A percentile compares a stretch with the other conserved stretches of the same genome.
Evolutionary conservation across 2,113 vertebrate genomes (phyloP).

Genomic region (Proterorhinus semilunaris): DNA sequence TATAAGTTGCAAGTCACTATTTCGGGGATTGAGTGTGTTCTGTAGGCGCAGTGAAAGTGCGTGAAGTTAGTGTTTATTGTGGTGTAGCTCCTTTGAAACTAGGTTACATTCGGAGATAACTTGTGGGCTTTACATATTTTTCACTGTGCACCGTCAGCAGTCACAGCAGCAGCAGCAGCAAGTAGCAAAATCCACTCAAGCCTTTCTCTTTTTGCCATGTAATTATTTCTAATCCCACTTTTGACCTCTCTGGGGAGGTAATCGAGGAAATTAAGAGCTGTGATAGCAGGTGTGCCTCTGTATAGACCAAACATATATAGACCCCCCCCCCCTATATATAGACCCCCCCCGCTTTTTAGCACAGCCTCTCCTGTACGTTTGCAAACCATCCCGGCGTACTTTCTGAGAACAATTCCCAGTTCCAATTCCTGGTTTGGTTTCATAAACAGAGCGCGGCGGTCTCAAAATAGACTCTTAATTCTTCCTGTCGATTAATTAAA

Average conservation of each 20-base stretch:
- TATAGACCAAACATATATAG: not conserved
- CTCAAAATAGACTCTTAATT: conserved; percentile 23
- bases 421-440: not conserved
- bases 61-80: conserved; percentile 4
- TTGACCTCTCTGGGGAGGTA: conserved; percentile 11
- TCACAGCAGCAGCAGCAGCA: conserved; percentile 38
- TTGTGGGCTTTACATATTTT: conserved; percentile 19
- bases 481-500: conserved; percentile 41
- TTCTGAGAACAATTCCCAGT: not conserved
- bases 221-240: conserved; percentile 32
- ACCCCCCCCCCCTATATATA: too few relatives aligned
- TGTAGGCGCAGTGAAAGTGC: not conserved
- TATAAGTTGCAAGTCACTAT: not conserved
- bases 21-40: not conserved
- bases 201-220: conserved; percentile 7
- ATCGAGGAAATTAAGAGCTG: conserved; percentile 17
- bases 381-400: not conserved
- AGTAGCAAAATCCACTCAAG: conserved; percentile 34
- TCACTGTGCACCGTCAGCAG: conserved; percentile 34
- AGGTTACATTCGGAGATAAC: conserved; percentile 4
- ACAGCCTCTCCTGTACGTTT: not conserved
- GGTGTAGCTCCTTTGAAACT: conserved; percentile 1
- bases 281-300: conserved; percentile 11
- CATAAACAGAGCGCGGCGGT: conserved; percentile 15
- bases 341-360: not conserved